Percentiles rank a stretch among this genome's conserved stretches.
Evolutionary conservation across 2,797 vertebrate species (phyloP).

Genomic region (Gobio occitaniae): DNA sequence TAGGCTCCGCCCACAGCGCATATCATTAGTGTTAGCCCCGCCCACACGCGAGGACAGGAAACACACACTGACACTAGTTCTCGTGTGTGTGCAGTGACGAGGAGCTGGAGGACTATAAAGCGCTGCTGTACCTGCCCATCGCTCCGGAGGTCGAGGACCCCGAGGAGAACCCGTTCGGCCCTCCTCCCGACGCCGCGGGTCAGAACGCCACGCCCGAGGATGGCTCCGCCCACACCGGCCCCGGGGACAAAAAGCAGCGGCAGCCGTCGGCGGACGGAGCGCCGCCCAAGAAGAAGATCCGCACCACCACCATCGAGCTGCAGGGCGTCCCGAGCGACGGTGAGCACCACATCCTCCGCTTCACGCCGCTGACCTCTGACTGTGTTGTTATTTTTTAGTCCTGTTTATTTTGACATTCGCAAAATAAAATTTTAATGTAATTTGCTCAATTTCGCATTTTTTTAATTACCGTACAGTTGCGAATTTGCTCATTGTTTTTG

Average conservation of each 20-base stretch:
- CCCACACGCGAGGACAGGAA: not conserved
- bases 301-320: constrained; percentile 95
- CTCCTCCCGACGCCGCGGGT: constrained; percentile 86
- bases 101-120: constrained; percentile 95
- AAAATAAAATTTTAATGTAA: not conserved
- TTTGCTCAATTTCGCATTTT: not conserved
- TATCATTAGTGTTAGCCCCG: not conserved
- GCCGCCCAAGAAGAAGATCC: constrained; percentile 94
- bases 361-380: not conserved
- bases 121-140: constrained; percentile 94
- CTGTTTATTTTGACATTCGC: not conserved
- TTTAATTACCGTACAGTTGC: no score
- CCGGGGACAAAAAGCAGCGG: constrained; percentile 89
- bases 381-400: not conserved
- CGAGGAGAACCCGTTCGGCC: constrained; percentile 96
- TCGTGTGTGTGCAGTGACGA: constrained; percentile 83
- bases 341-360: constrained; percentile 66
- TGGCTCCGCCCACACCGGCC: constrained; percentile 66
- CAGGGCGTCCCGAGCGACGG: constrained; percentile 97
- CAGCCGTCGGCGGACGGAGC: constrained; percentile 89
- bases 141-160: constrained; percentile 98
- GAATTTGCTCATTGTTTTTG: no score
- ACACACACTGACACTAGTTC: no score
- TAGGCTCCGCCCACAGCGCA: not conserved
- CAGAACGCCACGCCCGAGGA: constrained; percentile 84